These are phyloP conservation scores for Antidorcas marsupialis DNA, from an alignment of 2,113 vertebrate genomes.

Conservation along the genomic window DNA sequence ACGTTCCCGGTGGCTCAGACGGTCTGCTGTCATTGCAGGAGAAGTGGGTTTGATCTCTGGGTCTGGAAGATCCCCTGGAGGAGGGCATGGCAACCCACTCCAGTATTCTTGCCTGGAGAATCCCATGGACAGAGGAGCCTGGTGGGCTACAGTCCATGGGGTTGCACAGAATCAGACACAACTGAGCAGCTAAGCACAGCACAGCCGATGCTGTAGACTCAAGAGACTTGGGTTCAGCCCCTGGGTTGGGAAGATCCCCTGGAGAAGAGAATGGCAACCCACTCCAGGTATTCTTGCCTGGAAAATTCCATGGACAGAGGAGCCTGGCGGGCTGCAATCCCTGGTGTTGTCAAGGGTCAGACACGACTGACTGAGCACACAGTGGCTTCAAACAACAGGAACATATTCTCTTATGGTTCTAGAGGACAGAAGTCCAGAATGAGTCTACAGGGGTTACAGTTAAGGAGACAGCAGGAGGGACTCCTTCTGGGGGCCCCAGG, in stretches of 20 bases:
- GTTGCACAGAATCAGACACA: not conserved
- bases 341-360: not conserved
- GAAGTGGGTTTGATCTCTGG: not conserved
- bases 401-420: accelerated
- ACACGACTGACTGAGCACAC: not conserved
- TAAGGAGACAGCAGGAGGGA: not conserved
- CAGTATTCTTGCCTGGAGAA: not conserved
- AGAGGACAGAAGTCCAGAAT: not conserved
- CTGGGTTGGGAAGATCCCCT: too few relatives aligned
- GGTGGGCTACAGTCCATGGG: not conserved
- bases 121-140: not conserved
- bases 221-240: too few relatives aligned
- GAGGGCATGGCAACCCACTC: not conserved
- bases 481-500: too few relatives aligned
- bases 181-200: not conserved
- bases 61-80: not conserved
- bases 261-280: too few relatives aligned
- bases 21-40: not conserved
- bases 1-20: not conserved
- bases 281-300: not conserved
- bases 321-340: not conserved
- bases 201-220: too few relatives aligned
- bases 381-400: not conserved
- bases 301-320: not conserved
- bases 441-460: not conserved